Base-by-base conservation (phyloP, 2,113 vertebrate species). In the Myotis brandtii region DNA sequence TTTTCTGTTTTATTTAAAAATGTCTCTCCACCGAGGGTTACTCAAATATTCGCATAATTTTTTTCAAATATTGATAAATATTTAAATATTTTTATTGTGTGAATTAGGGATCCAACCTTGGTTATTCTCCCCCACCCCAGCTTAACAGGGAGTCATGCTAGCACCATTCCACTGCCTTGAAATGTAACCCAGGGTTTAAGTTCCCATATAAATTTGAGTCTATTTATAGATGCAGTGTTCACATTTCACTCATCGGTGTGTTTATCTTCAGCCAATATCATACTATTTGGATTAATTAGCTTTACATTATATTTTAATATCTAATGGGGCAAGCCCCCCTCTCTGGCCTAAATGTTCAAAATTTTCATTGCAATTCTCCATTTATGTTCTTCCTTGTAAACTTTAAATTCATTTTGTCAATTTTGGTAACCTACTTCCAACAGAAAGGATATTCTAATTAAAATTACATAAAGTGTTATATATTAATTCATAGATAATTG, bases 41-140 rank as follows among this genome's bases (percentile, higher is more conserved):
- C 67, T 64, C 76, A 94, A 88, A 84, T 20, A 73, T 2, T 67
- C 16, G 54, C 4, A 69, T 62, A 50, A 40, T 23, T 93, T 83
- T 86, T 37, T 87, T n/a, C 70, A 82, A 70, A 11, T 43, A 40
- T 62, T 64, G 66, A 62, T 10, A 48, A 76, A 70, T 64, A 7
- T 16, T 86, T 50, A 67, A 79, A 82, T 91, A 37, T 50, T 79
- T 84, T 91, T 46, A 84, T 80, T 37, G 3, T 75, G 50, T 95
- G 46, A 80, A 40, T 59, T 66, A 64, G 12, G 2, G 6, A 0
- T 34, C 25, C 25, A 70, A 89, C 43, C 9, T 40, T 64, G 1
- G 54, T 59, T 64, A 17, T 59, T 67, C 30, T 46, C 34, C 10
- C 1, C 11, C 11, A 7, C 34, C 25, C 34, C 21, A 50, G 2